Evolutionary conservation across 2,888 invertebrate genomes (phyloP), one percentile per base, ranked within the genome.

Genomic region (Apocheima hispidaria): DNA sequence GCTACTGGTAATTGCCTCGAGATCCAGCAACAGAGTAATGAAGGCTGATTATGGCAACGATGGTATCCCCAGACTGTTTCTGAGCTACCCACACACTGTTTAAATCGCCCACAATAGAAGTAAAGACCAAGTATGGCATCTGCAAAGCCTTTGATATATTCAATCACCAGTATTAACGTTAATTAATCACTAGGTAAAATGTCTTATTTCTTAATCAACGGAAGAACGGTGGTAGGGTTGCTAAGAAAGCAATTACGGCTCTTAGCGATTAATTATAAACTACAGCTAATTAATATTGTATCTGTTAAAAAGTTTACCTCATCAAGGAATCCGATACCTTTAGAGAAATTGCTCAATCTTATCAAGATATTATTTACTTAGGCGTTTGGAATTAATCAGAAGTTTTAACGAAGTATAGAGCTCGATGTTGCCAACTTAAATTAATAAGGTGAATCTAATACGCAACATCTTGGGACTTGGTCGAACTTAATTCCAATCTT

Each of bases 381-480:
- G 40, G 55, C 59, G 43, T 46, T 62, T 52, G 49, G 56, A 64
- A 63, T 68, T 70, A 60, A 74, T 75, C 69, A 70, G 69, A 72
- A 73, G 59, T 71, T 71, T 70, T 71, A 69, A 74, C 65, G 67
- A 71, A 65, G 61, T 63, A 61, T 61, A 58, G 35, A 64, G 40
- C 50, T 46, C 33, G 33, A 48, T 49, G 49, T 23, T 61, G 23
- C 41, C 36, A 38, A 55, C 26, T 54, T 23, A 23, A 23, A 23
- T 33, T 54, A 54, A 40, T 54, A 33, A 54, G 54, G 35, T 26
- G 35, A 30, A 28, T 51, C n/a, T 30, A 30, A 46, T 46, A 30
- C 20, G 46, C 18, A 46, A 46, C 30, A 33, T 46, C 46, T 46
- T n/a, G 44, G 12, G 30, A 30, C 18, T 46, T 46, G n/a, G n/a